phyloP scores from a whole-genome alignment of 1,140 invertebrate genomes.

The Drosophila mojavensis region DNA sequence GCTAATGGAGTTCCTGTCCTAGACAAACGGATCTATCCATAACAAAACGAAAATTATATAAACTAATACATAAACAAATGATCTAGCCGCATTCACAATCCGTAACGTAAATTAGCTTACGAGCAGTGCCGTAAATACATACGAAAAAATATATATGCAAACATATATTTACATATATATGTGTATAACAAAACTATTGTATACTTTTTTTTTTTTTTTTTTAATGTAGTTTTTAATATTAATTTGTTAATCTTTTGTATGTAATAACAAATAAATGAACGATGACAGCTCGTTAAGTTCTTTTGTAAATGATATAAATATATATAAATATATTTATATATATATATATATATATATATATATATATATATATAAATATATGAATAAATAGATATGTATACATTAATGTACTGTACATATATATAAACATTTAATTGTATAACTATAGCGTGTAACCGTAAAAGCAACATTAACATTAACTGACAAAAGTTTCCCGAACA shows the following conservation, averaged over 20 bases:
- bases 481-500: slow-evolving; percentile 47
- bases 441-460: slow-evolving; percentile 54
- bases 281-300: slow-evolving; percentile 19
- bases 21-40: slow-evolving; percentile 23
- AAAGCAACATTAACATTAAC: slow-evolving; percentile 42
- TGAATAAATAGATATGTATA: slow-evolving; percentile 47
- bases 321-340: slow-evolving; percentile 25
- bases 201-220: slow-evolving; percentile 21
- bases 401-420: slow-evolving; percentile 71
- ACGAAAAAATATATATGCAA: slow-evolving; percentile 6
- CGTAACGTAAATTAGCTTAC: slow-evolving; percentile 25
- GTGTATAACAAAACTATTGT: slow-evolving; percentile 18
- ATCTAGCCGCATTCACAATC: slow-evolving; percentile 26
- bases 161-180: slow-evolving; percentile 7
- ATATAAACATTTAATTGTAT: slow-evolving; percentile 55
- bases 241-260: slow-evolving; percentile 35
- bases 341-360: slow-evolving; percentile 28
- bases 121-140: slow-evolving; percentile 27
- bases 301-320: slow-evolving; percentile 41
- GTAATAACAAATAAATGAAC: slow-evolving; percentile 15
- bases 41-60: neutral
- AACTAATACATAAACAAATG: neutral
- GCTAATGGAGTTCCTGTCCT: slow-evolving; percentile 38
- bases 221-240: slow-evolving; percentile 17
- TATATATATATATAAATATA: too few relatives aligned